phyloP scores from a whole-genome alignment of 1,140 invertebrate genomes.

The Drosophila mayri region DNA sequence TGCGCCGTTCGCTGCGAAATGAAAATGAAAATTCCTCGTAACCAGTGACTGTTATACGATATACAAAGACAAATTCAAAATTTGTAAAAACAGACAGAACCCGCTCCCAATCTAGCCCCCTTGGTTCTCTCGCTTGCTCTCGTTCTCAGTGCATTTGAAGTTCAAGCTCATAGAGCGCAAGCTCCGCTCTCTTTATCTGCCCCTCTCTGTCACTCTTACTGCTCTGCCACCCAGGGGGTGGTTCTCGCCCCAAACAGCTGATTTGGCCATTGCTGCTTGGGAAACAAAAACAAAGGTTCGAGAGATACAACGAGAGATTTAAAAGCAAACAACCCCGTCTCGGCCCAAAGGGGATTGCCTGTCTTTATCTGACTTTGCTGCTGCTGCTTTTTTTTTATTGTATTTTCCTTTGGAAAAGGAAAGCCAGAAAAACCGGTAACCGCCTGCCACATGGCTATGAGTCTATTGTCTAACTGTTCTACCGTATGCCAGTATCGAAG shows the following conservation, averaged over 20 bases:
- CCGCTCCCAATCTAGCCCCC: constrained; percentile 23
- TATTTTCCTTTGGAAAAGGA: constrained; percentile 20
- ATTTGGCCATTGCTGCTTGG: constrained; percentile 41
- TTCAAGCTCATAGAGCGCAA: constrained; percentile 74
- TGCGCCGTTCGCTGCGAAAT: constrained; percentile 80
- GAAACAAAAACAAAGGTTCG: constrained; percentile 33
- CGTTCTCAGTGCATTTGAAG: constrained; percentile 71
- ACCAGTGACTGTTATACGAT: constrained; percentile 80
- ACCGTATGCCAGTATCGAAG: constrained; percentile 30
- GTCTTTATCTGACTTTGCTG: constrained; percentile 18
- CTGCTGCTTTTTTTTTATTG: constrained; percentile 4
- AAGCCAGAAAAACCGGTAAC: constrained; percentile 58
- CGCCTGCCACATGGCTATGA: constrained; percentile 45
- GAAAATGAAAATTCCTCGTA: constrained; percentile 83
- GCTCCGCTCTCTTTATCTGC: constrained; percentile 49
- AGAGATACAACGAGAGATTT: constrained; percentile 5
- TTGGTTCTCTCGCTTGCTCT: constrained; percentile 13
- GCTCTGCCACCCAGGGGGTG: constrained; percentile 23
- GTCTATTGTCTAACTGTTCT: constrained; percentile 22
- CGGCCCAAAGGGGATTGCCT: constrained; percentile 46
- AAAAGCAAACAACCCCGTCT: constrained; percentile 41
- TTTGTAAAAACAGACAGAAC: constrained; percentile 41
- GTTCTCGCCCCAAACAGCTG: constrained; percentile 61
- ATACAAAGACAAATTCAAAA: constrained; percentile 64
- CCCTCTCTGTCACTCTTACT: constrained; percentile 17